These are phyloP conservation scores for Neocrepidodera transversa DNA, from an alignment of 2,888 invertebrate species.

Conservation along the genomic window DNA sequence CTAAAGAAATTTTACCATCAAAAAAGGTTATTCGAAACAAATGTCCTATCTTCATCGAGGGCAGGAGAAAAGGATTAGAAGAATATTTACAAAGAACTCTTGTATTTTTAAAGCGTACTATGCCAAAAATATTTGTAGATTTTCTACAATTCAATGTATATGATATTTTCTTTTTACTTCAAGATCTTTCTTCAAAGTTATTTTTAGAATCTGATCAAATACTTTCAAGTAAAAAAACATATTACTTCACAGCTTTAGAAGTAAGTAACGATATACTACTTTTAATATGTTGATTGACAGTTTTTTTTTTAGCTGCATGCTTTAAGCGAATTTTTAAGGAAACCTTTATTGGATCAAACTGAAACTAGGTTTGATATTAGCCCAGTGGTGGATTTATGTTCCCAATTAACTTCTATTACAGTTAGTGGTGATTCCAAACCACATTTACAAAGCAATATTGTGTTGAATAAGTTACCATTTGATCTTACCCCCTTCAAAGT, in stretches of 20 bases:
- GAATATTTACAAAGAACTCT: conserved; percentile 81
- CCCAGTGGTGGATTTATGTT: conserved; percentile 88
- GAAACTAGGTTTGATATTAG: conserved; percentile 88
- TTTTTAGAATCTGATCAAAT: conserved; percentile 76
- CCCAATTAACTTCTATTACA: conserved; percentile 73
- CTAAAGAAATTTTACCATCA: conserved; percentile 87
- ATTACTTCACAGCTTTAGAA: conserved; percentile 80
- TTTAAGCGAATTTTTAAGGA: conserved; percentile 86
- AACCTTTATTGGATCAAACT: conserved; percentile 82
- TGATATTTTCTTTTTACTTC: conserved; percentile 86
- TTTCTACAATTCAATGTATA: conserved; percentile 90
- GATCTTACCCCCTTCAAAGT: conserved; percentile 85
- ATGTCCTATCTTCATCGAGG: conserved; percentile 86
- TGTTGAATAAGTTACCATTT: conserved; percentile 79
- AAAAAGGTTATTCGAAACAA: conserved; percentile 93
- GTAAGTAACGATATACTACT: conserved; percentile 59
- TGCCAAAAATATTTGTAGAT: conserved; percentile 81
- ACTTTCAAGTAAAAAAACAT: conserved; percentile 66
- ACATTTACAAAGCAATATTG: conserved; percentile 84
- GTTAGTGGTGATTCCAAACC: conserved; percentile 72
- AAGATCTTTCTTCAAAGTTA: conserved; percentile 80
- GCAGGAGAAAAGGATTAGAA: conserved; percentile 80
- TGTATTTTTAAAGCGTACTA: conserved; percentile 75
- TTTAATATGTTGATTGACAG: conserved; percentile 14
- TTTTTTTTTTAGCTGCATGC: conserved; percentile 77